These are phyloP conservation scores for Rhodeus uyekii DNA, from an alignment of 2,797 vertebrate species.

Conservation along the genomic window DNA sequence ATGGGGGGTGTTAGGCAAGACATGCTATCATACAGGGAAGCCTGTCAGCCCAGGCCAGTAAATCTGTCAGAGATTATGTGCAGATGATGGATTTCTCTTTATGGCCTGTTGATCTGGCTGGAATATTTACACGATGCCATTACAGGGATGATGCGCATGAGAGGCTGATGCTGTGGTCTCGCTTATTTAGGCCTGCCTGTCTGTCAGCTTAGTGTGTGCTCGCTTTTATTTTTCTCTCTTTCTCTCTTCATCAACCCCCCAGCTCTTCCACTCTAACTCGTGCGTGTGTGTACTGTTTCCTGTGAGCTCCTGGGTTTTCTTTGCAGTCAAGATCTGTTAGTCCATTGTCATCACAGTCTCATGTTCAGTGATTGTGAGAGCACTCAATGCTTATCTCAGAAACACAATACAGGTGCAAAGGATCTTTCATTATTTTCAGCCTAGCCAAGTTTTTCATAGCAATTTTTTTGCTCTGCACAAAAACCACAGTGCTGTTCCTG, in stretches of 20 bases:
- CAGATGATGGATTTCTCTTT: conserved; percentile 74
- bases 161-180: conserved; percentile 41
- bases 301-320: conserved; percentile 40
- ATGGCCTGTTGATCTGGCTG: conserved; percentile 70
- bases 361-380: conserved; percentile 27
- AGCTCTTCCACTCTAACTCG: neutral
- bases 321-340: conserved; percentile 14
- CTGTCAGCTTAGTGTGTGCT: conserved; percentile 36
- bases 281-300: conserved; percentile 3
- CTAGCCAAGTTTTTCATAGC: conserved; percentile 12
- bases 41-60: conserved; percentile 53
- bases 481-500: conserved; percentile 2
- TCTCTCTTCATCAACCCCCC: conserved; percentile 24
- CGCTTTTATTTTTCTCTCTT: conserved; percentile 12
- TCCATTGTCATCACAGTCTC: conserved; percentile 54
- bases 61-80: conserved; percentile 73
- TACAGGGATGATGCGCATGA: conserved; percentile 49
- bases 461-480: neutral
- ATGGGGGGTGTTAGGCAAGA: conserved; percentile 32
- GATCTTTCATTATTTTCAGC: conserved; percentile 9
- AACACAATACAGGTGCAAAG: conserved; percentile 7
- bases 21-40: conserved; percentile 45
- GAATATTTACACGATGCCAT: conserved; percentile 72
- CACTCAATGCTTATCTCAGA: conserved; percentile 25
- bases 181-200: conserved; percentile 49